Evolutionary conservation across 2,888 invertebrate species (phyloP).

Genomic region (Aphidius colemani): DNA sequence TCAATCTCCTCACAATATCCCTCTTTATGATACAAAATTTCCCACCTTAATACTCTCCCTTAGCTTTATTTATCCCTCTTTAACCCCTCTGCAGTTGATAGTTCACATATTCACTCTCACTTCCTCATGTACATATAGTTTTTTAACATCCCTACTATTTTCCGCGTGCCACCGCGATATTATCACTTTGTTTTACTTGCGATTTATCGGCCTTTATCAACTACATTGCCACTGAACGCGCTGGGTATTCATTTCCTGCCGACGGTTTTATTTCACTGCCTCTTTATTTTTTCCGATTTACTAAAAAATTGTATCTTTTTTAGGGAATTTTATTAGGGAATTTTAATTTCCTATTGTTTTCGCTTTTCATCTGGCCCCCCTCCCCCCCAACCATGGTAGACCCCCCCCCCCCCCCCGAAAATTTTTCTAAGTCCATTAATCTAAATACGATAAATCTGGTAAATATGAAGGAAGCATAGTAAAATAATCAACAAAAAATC

Average conservation of each 20-base stretch:
- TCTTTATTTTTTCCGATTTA: background rate
- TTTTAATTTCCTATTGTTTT: too few relatives aligned
- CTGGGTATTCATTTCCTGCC: constrained; percentile 36
- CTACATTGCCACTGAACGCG: constrained; percentile 46
- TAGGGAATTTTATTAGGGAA: too few relatives aligned
- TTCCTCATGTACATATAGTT: constrained; percentile 26
- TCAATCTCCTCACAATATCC: constrained; percentile 39
- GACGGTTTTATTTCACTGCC: constrained; percentile 5
- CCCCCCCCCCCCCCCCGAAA: too few relatives aligned
- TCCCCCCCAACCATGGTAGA: too few relatives aligned
- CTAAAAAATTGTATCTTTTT: background rate
- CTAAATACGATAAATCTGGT: too few relatives aligned
- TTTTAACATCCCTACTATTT: constrained; percentile 31
- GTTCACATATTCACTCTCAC: constrained; percentile 23
- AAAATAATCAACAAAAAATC: too few relatives aligned
- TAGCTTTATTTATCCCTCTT: constrained; percentile 20
- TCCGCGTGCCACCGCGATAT: constrained; percentile 49
- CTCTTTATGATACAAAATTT: constrained; percentile 35
- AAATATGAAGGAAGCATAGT: too few relatives aligned
- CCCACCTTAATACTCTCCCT: constrained; percentile 23
- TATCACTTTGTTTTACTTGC: constrained; percentile 56
- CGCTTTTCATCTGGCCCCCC: too few relatives aligned
- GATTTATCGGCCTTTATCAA: constrained; percentile 58
- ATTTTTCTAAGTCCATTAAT: too few relatives aligned
- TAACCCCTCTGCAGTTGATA: constrained; percentile 5